These are phyloP conservation scores for Leucopternis melanops DNA, from an alignment of 2,113 vertebrate species.

Conservation along the genomic window DNA sequence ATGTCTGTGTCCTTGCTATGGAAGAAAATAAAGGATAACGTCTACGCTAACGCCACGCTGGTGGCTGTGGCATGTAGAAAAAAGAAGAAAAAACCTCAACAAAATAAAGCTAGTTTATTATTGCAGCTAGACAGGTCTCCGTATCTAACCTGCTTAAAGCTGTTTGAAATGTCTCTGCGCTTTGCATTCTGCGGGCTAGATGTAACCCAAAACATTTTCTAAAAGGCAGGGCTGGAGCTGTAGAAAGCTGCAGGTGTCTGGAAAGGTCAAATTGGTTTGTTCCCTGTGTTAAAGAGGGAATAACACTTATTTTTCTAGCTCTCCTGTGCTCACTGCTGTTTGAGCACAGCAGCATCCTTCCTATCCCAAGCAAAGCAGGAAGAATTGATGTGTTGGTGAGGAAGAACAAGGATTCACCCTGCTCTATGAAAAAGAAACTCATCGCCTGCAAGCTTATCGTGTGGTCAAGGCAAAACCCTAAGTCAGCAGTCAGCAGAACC, in stretches of 20 bases:
- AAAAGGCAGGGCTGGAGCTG: neutral
- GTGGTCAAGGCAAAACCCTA: neutral
- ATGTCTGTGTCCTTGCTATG: neutral
- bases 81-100: neutral
- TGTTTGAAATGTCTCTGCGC: neutral
- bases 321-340: neutral
- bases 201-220: neutral
- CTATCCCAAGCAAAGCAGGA: neutral
- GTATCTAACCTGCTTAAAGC: neutral
- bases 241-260: neutral
- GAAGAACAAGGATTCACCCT: neutral
- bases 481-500: neutral
- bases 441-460: neutral
- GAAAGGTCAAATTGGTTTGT: neutral
- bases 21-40: neutral
- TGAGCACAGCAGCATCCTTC: neutral
- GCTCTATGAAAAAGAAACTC: neutral
- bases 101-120: neutral
- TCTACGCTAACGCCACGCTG: neutral
- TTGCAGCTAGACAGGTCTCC: neutral
- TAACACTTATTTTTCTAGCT: neutral
- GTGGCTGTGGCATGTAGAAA: neutral
- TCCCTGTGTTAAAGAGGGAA: neutral
- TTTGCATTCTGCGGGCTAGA: neutral
- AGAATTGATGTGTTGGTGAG: neutral